Base-by-base conservation (phyloP, 2,113 vertebrate species). In the Gadus macrocephalus region DNA sequence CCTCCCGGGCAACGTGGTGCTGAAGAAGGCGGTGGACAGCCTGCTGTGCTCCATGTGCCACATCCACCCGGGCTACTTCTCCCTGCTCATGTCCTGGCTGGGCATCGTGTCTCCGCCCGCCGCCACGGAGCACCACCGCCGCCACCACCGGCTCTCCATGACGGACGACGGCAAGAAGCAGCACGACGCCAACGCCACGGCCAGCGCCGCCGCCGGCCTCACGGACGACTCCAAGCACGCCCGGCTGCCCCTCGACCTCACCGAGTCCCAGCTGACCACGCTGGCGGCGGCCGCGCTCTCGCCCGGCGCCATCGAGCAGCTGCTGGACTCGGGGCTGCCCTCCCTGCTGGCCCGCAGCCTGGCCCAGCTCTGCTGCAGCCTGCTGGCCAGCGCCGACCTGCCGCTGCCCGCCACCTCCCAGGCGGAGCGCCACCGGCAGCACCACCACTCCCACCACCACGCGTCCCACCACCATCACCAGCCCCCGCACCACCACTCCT, bases 21-120 rank as follows among this genome's bases (percentile, higher is more conserved):
- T 99, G 90, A 98, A 99, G 92, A 98, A 98, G 87, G 96, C 97
- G 0, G 97, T 99, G 79, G 97, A 99, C 84, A 98, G 97, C 87
- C 91, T 99, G 61, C 94, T 99, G 71, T 99, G 97, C 80, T 96
- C 97, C 5, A 96, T 98, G 93, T 98, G 97, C 81, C 95, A 98
- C 87, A 94, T 99, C 81, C 97, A 99, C 79, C 97, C 97, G 16
- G 95, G 90, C 83, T 98, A 98, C 82, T 99, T 99, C 91, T 95
- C 96, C 31, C 89, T 98, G 61, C 94, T 99, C 14, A 98, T 98
- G 97, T 96, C 95, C 73, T 98, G 96, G 97, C 98, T 99, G 95
- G 96, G 95, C 38, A 94, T 99, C 58, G 92, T 91, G 14, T 91
- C 95, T 4, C 89, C 89, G 42, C 94, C 90, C 59, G 83, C 70